phyloP scores from a whole-genome alignment of 1,140 invertebrate genomes.

The Limonius californicus region DNA sequence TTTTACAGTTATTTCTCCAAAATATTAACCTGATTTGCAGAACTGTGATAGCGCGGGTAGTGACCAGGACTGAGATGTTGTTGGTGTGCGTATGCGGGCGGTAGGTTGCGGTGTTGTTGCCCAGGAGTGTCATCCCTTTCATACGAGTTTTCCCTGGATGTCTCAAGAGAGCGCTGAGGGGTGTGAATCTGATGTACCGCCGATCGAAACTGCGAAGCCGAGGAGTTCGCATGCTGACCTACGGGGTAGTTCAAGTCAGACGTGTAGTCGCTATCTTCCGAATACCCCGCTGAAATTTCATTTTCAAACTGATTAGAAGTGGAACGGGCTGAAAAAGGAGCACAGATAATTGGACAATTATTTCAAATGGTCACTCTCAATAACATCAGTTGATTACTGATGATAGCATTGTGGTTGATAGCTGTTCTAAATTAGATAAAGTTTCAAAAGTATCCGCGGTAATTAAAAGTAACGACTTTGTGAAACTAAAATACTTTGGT shows the following conservation, averaged over 20 bases:
- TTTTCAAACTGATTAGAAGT: conserved; percentile 46
- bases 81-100: conserved; percentile 31
- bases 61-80: conserved; percentile 42
- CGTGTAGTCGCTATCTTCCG: conserved; percentile 96
- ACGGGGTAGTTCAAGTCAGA: conserved; percentile 94
- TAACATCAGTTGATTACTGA: too few species aligned
- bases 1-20: too few species aligned
- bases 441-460: too few species aligned
- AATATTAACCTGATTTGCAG: conserved; percentile 2
- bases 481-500: too few species aligned
- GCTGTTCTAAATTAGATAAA: too few species aligned
- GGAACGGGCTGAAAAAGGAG: conserved; percentile 42
- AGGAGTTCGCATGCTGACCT: conserved; percentile 80
- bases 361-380: too few species aligned
- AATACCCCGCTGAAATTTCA: conserved; percentile 80
- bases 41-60: conserved; percentile 22
- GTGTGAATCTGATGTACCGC: conserved; percentile 74
- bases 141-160: conserved; percentile 78
- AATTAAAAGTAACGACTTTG: too few species aligned
- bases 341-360: background rate
- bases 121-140: conserved; percentile 64
- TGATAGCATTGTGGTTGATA: too few species aligned
- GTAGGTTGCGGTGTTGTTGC: conserved; percentile 27
- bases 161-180: conserved; percentile 74
- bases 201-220: conserved; percentile 76